A percentile compares a stretch with the other conserved stretches of the same genome.
These are phyloP conservation scores for Drosophila kikkawai DNA, from an alignment of 1,140 invertebrate genomes.

Conservation along the genomic window DNA sequence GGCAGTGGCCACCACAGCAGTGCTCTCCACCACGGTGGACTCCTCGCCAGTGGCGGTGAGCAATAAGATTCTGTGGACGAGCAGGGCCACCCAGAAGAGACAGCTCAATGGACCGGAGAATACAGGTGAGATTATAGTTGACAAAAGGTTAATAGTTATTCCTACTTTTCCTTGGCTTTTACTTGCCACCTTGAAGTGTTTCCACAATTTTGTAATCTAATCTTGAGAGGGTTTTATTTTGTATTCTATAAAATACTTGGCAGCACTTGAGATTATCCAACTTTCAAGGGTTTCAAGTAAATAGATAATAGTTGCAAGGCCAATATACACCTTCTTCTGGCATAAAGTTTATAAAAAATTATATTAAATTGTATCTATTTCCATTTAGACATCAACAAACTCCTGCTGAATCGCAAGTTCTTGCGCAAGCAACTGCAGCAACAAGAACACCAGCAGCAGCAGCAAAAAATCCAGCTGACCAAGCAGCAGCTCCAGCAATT, in stretches of 20 bases:
- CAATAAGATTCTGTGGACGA: slow-evolving; percentile 79
- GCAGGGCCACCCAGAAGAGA: slow-evolving; percentile 71
- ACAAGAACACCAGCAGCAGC: slow-evolving; percentile 53
- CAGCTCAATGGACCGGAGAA: slow-evolving; percentile 80
- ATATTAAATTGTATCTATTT: neutral
- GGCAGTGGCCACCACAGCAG: slow-evolving; percentile 71
- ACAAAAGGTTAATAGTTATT: neutral
- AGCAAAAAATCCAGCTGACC: slow-evolving; percentile 75
- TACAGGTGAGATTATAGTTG: slow-evolving; percentile 60
- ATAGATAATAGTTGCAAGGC: neutral
- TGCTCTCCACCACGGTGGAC: slow-evolving; percentile 60
- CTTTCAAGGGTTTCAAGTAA: slow-evolving; percentile 5
- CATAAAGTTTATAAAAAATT: neutral
- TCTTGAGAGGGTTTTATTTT: neutral
- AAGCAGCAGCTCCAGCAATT: slow-evolving; percentile 77
- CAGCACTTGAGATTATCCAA: slow-evolving; percentile 1
- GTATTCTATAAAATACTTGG: neutral
- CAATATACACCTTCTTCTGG: neutral
- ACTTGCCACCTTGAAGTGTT: neutral
- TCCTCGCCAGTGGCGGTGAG: slow-evolving; percentile 64
- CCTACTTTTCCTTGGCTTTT: neutral
- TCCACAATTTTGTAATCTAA: neutral
- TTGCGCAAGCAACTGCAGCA: slow-evolving; percentile 66
- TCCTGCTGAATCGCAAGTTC: slow-evolving; percentile 79
- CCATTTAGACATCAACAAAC: slow-evolving; percentile 71